Conservation (phyloP, 2,797 vertebrate genomes). For the Mus caroli region DNA sequence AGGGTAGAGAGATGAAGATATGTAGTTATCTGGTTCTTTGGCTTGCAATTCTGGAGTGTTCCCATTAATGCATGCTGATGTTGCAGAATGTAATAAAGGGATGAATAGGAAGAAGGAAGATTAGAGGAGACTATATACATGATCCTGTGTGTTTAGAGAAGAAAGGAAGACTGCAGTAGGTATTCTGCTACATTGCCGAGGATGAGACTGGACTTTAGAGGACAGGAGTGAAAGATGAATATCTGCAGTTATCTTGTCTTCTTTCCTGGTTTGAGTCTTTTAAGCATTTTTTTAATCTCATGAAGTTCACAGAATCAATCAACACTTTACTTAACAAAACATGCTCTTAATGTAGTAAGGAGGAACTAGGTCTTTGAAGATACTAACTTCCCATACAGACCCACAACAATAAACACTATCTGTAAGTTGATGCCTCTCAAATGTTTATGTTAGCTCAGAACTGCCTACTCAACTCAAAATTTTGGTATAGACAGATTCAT, state of each 20-base stretch:
- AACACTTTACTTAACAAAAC: neutral
- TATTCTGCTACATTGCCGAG: neutral
- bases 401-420: neutral
- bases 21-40: neutral
- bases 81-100: neutral
- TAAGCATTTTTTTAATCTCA: neutral
- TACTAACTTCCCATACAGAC: neutral
- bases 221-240: neutral
- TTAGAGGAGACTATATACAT: neutral
- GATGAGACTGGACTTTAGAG: neutral
- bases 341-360: neutral
- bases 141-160: neutral
- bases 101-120: neutral
- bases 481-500: neutral
- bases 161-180: neutral
- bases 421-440: conserved; percentile 16
- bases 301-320: neutral
- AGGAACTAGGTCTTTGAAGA: too few species aligned
- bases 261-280: neutral
- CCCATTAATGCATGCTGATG: neutral
- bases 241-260: neutral
- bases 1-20: neutral
- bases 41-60: too few species aligned
- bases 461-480: neutral
- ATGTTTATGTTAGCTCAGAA: neutral